Conservation (phyloP, 2,797 vertebrate genomes). For the Eulemur albifrons region DNA sequence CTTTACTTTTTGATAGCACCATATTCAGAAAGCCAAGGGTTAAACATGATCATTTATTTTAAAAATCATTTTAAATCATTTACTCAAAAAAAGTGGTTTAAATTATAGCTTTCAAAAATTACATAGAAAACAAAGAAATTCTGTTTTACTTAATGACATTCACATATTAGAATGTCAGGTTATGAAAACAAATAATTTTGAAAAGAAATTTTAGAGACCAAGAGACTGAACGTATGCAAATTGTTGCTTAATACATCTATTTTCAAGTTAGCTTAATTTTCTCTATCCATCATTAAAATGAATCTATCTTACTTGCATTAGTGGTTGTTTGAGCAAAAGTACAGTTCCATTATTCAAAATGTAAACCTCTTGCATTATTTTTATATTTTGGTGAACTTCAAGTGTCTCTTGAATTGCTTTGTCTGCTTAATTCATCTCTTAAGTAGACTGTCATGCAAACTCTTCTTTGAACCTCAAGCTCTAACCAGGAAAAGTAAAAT, state of each 20-base stretch:
- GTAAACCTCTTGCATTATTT: background rate
- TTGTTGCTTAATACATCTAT: background rate
- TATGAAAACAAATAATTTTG: constrained; percentile 1
- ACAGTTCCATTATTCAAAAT: background rate
- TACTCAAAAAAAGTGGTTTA: background rate
- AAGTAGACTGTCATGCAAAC: background rate
- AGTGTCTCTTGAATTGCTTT: background rate
- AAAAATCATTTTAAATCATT: background rate
- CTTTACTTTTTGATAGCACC: background rate
- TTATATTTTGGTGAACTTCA: background rate
- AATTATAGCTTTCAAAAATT: background rate
- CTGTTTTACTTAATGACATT: background rate
- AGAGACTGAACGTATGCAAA: background rate
- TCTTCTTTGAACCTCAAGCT: background rate
- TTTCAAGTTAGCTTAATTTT: constrained; percentile 35
- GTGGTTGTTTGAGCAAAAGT: background rate
- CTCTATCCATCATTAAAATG: background rate
- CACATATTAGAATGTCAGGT: background rate
- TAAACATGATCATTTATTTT: background rate
- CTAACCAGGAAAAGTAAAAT: background rate
- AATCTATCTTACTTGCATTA: background rate
- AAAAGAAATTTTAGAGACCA: background rate
- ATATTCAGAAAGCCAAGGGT: background rate
- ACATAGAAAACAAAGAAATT: background rate
- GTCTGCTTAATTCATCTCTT: background rate